Percentiles rank a stretch among this genome's conserved stretches.
Evolutionary conservation across 2,113 vertebrate genomes (phyloP).

Genomic region (Microcebus jonahi): DNA sequence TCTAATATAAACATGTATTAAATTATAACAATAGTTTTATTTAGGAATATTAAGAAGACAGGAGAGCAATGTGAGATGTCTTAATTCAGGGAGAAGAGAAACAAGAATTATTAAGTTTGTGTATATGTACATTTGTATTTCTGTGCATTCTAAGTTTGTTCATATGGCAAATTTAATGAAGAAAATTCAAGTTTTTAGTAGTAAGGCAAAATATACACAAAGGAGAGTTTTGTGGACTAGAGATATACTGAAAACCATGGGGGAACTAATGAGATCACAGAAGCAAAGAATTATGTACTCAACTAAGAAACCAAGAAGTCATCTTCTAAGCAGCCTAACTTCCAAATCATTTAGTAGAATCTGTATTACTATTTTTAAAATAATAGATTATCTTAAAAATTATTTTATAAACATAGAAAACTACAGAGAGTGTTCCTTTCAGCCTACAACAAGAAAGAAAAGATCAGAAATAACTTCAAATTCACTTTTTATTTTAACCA

Average conservation of each 20-base stretch:
- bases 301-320: not conserved
- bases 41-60: not conserved
- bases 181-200: not conserved
- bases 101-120: not conserved
- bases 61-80: not conserved
- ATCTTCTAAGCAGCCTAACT: not conserved
- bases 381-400: not conserved
- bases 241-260: not conserved
- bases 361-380: not conserved
- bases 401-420: not conserved
- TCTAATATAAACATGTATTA: not conserved
- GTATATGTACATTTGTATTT: not conserved
- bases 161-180: not conserved
- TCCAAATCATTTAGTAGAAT: not conserved
- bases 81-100: not conserved
- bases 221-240: not conserved
- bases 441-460: not conserved
- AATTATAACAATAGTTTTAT: not conserved
- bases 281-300: not conserved
- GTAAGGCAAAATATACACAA: not conserved
- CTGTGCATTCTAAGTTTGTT: not conserved
- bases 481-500: not conserved
- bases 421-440: not conserved
- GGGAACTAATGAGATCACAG: not conserved
- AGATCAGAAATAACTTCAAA: not conserved